Conservation (phyloP, 2,113 vertebrate genomes). For the Xerus inauris region DNA sequence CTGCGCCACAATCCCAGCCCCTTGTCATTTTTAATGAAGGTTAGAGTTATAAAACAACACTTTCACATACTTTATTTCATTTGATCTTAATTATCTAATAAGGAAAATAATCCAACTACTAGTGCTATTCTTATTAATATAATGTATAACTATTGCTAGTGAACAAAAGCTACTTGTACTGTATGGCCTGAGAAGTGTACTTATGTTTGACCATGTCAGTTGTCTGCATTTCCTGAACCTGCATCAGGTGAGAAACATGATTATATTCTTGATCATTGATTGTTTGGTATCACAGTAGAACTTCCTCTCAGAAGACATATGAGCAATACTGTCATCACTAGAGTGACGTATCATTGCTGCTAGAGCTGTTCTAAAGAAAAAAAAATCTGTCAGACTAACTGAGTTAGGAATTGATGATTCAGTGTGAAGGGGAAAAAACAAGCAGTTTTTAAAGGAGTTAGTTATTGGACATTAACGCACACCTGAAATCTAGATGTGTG, state of each 20-base stretch:
- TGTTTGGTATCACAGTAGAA: not conserved
- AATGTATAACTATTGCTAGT: not conserved
- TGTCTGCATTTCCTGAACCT: not conserved
- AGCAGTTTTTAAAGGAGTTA: not conserved
- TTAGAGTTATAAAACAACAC: not conserved
- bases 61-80: not conserved
- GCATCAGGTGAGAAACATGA: not conserved
- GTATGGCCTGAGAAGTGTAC: not conserved
- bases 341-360: not conserved
- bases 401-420: slow-evolving; percentile 42
- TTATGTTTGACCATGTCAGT: not conserved
- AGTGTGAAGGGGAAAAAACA: not conserved
- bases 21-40: slow-evolving; percentile 1
- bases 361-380: not conserved
- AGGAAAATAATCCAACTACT: not conserved
- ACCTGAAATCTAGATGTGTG: not conserved
- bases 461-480: not conserved
- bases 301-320: not conserved
- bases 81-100: slow-evolving; percentile 24
- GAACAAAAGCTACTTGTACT: not conserved
- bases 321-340: not conserved
- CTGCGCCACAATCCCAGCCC: too few species aligned
- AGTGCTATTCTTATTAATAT: not conserved
- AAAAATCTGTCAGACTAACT: not conserved
- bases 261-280: not conserved